Base-by-base conservation (phyloP, 2,797 vertebrate genomes). In the Dryobates pubescens region DNA sequence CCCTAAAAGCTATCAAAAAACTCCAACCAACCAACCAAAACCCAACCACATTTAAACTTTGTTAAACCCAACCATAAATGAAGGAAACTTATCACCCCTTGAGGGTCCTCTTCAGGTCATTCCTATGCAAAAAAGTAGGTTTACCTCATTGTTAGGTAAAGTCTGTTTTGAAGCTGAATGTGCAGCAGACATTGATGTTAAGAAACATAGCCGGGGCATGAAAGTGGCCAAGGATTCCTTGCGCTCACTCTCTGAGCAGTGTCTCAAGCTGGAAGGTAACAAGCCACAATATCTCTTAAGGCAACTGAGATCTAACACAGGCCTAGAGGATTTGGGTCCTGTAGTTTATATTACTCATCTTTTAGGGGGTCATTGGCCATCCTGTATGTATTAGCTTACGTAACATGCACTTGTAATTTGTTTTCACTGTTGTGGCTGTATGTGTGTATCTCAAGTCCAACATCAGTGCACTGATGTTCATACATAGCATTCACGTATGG, bases 251-350 rank as follows among this genome's bases (percentile, higher is more conserved):
- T 27, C 45, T 0, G 0, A 3, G 1, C 41, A 12, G 29, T 27
- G 13, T 19, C 27, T 54, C 2, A 3, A 41, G 77, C 65, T 59
- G 64, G 38, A 58, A 29, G 32, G 36, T 22, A 11, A 24, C 29
- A 19, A 49, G 62, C 36, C 30, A 13, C 13, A 13, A 30, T 1
- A 3, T 27, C 59, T 80, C 18, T 4, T 17, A 30, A n/a, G 65
- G 22, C 19, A 64, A 49, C n/a, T 7, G 43, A 53, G 12, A 43
- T 73, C 3, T 0, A 54, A n/a, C 1, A 13, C 0, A 0, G 63
- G 26, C 72, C 6, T 7, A 38, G 41, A 72, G 16, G 16, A 11
- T 15, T 64, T 18, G 32, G 30, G 32, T 54, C 13, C 47, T 24
- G 6, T 9, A 49, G 6, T 24, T 86, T 24, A 71, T 5, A 5